Percentiles rank a stretch among this genome's conserved stretches.
These are phyloP conservation scores for Hemistola chrysoprasaria DNA, from an alignment of 2,888 invertebrate genomes.

Conservation along the genomic window DNA sequence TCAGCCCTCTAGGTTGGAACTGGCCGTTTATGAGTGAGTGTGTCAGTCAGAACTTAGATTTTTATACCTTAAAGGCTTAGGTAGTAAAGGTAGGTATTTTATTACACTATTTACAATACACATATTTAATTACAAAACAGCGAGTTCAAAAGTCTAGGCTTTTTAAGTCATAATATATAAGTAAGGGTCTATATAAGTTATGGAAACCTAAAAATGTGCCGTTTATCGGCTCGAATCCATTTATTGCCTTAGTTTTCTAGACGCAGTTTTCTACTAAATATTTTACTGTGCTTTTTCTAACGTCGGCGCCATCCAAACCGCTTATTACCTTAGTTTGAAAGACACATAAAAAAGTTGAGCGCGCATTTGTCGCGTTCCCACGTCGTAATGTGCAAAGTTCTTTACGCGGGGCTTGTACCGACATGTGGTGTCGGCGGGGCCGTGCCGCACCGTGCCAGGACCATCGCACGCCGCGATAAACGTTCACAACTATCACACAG, in stretches of 20 bases:
- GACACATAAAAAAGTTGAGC: conserved; percentile 14
- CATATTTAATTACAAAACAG: not conserved
- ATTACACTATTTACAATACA: no score
- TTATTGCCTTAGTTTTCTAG: no score
- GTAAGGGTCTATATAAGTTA: no score
- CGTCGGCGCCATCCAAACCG: conserved; percentile 2
- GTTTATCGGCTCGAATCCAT: no score
- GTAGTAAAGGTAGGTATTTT: no score
- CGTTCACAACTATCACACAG: conserved; percentile 72
- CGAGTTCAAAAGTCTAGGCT: not conserved
- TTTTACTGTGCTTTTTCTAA: not conserved
- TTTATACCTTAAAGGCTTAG: no score
- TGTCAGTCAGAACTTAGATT: no score
- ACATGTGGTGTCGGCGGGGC: conserved; percentile 67
- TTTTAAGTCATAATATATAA: not conserved
- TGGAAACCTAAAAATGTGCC: no score
- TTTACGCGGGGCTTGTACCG: conserved; percentile 55
- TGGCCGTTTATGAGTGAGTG: no score
- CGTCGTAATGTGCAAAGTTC: conserved; percentile 50
- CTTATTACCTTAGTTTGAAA: conserved; percentile 13
- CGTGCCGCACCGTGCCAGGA: conserved; percentile 78
- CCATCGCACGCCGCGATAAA: conserved; percentile 60
- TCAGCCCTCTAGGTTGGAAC: no score
- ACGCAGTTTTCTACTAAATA: no score
- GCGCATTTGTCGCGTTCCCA: conserved; percentile 10